Evolutionary conservation across 92 coral and sea anemone species (phyloP).

Genomic region (Actinernus sp.): DNA sequence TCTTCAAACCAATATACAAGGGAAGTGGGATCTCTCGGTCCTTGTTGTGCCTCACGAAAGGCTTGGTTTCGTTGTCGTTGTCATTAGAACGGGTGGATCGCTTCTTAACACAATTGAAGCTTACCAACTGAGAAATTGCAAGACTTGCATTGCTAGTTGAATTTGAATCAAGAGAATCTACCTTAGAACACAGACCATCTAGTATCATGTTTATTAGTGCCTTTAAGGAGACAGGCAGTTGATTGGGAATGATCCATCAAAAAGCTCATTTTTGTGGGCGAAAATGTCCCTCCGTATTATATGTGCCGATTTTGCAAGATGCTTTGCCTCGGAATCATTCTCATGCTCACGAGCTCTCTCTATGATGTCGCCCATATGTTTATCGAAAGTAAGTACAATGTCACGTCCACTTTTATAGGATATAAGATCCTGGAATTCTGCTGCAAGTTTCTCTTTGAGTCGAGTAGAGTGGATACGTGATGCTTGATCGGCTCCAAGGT

Average conservation of each 20-base stretch:
- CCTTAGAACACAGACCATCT: conserved; percentile 41
- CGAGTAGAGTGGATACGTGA: conserved; percentile 37
- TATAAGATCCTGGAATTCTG: conserved; percentile 43
- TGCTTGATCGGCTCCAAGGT: too few species aligned
- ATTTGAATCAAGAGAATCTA: too few species aligned
- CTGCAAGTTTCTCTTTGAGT: conserved; percentile 24
- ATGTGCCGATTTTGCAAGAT: too few species aligned
- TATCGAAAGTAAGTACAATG: conserved; percentile 27
- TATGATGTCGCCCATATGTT: conserved; percentile 37
- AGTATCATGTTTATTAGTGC: conserved; percentile 54
- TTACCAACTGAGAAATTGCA: too few species aligned
- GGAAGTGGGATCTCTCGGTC: conserved; percentile 68
- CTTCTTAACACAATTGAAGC: too few species aligned
- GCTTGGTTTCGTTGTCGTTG: too few species aligned
- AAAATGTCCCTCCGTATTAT: conserved; percentile 55
- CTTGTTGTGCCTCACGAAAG: too few species aligned
- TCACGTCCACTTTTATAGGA: conserved; percentile 28
- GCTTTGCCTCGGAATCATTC: conserved; percentile 52
- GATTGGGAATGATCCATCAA: conserved; percentile 35
- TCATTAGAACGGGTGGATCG: too few species aligned
- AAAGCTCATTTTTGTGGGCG: conserved; percentile 17
- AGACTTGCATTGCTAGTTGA: too few species aligned
- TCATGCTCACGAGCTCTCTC: conserved; percentile 31
- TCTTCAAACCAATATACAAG: conserved; percentile 61
- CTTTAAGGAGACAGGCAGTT: conserved; percentile 34